Base-by-base conservation (phyloP, 1,140 invertebrate species). In the Drepana arcuata region DNA sequence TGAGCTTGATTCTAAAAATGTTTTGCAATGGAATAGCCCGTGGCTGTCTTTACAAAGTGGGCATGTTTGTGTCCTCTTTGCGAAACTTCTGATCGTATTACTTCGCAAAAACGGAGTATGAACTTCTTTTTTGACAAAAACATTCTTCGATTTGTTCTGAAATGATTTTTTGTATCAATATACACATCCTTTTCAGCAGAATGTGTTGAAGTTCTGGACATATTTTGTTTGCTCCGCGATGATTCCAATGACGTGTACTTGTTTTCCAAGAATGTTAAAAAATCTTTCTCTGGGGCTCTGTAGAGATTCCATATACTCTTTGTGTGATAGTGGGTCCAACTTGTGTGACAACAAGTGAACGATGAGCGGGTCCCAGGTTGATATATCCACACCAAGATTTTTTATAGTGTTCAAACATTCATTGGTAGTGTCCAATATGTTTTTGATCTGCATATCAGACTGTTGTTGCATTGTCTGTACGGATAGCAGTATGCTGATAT, bases 361-460 rank as follows among this genome's bases (percentile, higher is more conserved):
- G 1, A 45, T 4, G 2, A 38, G 2, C 2, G 42, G 42, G 10
- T 38, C 42, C 42, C 35, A 39, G 1, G 35, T 15, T n/a, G 14
- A 21, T 1, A 34, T 25, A 15, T 44, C 34, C 2, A 42, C 13
- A 2, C 42, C 26, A 1, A 38, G 15, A 24, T 45, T 39, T 15
- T 45, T 45, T 7, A 45, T 28, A 7, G 42, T 31, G 14, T 39
- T 45, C 2, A 45, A 6, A 16, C 42, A 34, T 21, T 45, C 42
- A 7, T 23, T 16, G 7, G 32, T 34, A 15, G 16, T 30, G 18
- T 45, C 42, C n/a, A n/a, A n/a, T n/a, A 16, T 38, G 34, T 15
- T 27, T 12, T 27, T 27, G 11, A 27, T 27, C 2, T 27, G 26
- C 10, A 12, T 27, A 12, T 27, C n/a, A n/a, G n/a, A n/a, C n/a